Conservation (phyloP, 2,888 invertebrate species). For the Baccha elongata region DNA sequence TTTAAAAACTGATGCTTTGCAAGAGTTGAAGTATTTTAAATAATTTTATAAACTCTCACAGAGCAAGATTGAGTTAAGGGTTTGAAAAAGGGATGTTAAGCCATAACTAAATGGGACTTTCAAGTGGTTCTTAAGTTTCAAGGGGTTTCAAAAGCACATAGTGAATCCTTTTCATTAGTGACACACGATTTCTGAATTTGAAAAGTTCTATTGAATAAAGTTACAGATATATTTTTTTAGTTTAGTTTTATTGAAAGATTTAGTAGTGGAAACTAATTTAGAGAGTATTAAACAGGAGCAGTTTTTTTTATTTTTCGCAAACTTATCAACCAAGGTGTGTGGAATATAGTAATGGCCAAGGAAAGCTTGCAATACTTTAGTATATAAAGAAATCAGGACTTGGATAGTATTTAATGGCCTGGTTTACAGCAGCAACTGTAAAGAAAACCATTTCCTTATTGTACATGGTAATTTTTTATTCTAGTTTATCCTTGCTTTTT, state of each 20-base stretch:
- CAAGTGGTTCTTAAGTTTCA: background rate
- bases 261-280: too few relatives aligned
- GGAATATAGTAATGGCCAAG: too few relatives aligned
- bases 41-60: background rate
- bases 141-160: background rate
- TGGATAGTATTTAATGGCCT: too few relatives aligned
- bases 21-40: background rate
- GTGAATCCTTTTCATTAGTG: background rate
- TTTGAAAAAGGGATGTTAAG: background rate
- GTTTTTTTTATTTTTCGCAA: too few relatives aligned
- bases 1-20: background rate
- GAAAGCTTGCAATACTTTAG: too few relatives aligned
- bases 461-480: too few relatives aligned
- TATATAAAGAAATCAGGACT: too few relatives aligned
- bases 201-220: background rate
- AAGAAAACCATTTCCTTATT: too few relatives aligned
- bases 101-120: background rate
- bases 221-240: background rate
- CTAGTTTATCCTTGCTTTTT: too few relatives aligned
- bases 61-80: background rate
- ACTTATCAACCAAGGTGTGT: too few relatives aligned
- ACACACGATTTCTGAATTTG: background rate
- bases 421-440: too few relatives aligned
- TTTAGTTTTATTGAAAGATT: background rate
- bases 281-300: too few relatives aligned